Percentiles rank a stretch among this genome's conserved stretches.
These are phyloP conservation scores for Leptinotarsa haldemani DNA, from an alignment of 2,888 invertebrate species.

Conservation along the genomic window DNA sequence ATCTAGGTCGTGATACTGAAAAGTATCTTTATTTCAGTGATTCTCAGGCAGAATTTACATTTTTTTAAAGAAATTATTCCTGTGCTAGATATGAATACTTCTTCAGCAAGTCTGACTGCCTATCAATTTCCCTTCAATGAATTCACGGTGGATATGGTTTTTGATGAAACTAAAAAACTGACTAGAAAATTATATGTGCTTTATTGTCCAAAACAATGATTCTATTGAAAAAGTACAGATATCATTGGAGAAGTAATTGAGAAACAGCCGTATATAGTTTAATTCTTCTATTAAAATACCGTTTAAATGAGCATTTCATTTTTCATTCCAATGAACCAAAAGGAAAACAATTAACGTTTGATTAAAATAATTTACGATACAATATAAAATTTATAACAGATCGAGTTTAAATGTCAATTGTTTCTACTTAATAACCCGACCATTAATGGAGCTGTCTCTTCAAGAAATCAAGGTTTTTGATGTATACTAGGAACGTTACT, in stretches of 20 bases:
- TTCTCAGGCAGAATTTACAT: too few relatives aligned
- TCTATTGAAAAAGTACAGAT: too few relatives aligned
- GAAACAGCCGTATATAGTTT: neutral
- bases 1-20: too few relatives aligned
- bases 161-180: too few relatives aligned
- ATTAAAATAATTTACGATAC: neutral
- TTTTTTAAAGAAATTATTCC: too few relatives aligned
- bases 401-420: neutral
- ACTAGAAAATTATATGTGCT: too few relatives aligned
- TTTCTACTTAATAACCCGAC: neutral
- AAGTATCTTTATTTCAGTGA: too few relatives aligned
- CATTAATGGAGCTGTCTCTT: neutral
- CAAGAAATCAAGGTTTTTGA: neutral
- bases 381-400: neutral
- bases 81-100: too few relatives aligned
- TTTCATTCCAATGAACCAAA: neutral
- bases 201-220: too few relatives aligned
- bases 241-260: neutral
- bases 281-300: neutral
- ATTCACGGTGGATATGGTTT: too few relatives aligned
- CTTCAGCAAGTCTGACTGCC: too few relatives aligned
- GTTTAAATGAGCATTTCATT: neutral
- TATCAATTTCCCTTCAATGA: too few relatives aligned
- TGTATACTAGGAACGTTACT: neutral
- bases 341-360: neutral